Evolutionary conservation across 2,888 invertebrate genomes (phyloP).

Genomic region (Dendrolimus houi): DNA sequence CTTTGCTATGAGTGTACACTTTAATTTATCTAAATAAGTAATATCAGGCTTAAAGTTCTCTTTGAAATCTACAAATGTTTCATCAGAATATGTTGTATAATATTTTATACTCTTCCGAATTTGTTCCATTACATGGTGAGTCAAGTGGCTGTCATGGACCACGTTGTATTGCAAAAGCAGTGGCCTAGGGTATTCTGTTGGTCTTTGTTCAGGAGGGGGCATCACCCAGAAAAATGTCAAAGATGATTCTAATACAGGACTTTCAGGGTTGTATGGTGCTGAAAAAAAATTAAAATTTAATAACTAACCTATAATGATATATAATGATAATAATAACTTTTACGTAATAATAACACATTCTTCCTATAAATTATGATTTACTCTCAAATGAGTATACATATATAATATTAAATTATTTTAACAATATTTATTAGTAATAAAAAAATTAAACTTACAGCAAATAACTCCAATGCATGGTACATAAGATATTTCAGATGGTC

Average conservation of each 20-base stretch:
- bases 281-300: conserved; percentile 26
- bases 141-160: conserved; percentile 86
- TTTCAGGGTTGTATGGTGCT: conserved; percentile 91
- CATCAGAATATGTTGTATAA: conserved; percentile 79
- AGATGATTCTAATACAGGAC: conserved; percentile 87
- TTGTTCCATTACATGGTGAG: conserved; percentile 88
- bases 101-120: conserved; percentile 91
- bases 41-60: conserved; percentile 82
- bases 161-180: conserved; percentile 92
- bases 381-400: too few relatives aligned
- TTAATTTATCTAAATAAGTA: conserved; percentile 89
- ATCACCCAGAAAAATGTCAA: conserved; percentile 95
- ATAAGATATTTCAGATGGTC: conserved; percentile 92
- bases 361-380: too few relatives aligned
- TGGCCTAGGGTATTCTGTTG: conserved; percentile 94
- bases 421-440: too few relatives aligned
- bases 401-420: too few relatives aligned
- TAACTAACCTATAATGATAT: not conserved
- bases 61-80: conserved; percentile 61
- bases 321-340: not conserved
- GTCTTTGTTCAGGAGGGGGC: conserved; percentile 95
- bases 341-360: too few relatives aligned
- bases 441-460: conserved; percentile 83
- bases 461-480: conserved; percentile 95
- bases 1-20: conserved; percentile 86